Evolutionary conservation across 2,888 invertebrate genomes (phyloP).

Genomic region (Schizotus pectinicornis): DNA sequence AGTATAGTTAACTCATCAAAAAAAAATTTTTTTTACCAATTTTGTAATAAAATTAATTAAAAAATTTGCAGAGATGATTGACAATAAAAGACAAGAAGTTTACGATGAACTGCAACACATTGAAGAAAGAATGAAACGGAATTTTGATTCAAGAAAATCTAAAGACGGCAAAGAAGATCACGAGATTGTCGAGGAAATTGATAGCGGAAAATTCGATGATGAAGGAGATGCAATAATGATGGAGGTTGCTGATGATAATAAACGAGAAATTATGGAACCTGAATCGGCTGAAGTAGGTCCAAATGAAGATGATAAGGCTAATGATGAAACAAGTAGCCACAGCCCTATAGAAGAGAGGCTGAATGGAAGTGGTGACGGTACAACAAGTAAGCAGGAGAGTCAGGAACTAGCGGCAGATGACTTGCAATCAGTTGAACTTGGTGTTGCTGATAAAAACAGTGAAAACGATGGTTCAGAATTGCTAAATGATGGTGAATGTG

Average conservation of each 20-base stretch:
- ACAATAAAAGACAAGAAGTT: conserved; percentile 67
- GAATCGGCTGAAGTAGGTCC: conserved; percentile 2
- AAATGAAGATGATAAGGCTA: conserved; percentile 1
- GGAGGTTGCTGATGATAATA: conserved; percentile 1
- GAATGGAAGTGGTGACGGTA: neutral
- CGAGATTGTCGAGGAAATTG: conserved; percentile 12
- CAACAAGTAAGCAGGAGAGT: neutral
- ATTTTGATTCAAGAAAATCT: conserved; percentile 47
- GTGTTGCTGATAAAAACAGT: neutral
- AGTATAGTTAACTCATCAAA: conserved; percentile 55
- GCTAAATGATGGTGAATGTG: conserved; percentile 21
- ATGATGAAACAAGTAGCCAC: conserved; percentile 6
- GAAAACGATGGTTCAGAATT: conserved; percentile 9
- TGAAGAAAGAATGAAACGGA: conserved; percentile 62
- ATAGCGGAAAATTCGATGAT: conserved; percentile 2
- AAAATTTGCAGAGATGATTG: conserved; percentile 64
- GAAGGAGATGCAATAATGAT: conserved; percentile 11
- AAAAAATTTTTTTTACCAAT: too few species aligned
- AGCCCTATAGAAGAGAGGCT: conserved; percentile 2
- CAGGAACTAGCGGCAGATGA: too few species aligned
- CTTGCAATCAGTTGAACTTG: neutral
- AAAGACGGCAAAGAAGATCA: conserved; percentile 38
- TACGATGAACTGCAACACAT: conserved; percentile 70
- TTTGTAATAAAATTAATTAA: neutral
- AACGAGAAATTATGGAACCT: neutral